Conservation (phyloP, 2,113 vertebrate genomes). For the Gymnarchus niloticus region DNA sequence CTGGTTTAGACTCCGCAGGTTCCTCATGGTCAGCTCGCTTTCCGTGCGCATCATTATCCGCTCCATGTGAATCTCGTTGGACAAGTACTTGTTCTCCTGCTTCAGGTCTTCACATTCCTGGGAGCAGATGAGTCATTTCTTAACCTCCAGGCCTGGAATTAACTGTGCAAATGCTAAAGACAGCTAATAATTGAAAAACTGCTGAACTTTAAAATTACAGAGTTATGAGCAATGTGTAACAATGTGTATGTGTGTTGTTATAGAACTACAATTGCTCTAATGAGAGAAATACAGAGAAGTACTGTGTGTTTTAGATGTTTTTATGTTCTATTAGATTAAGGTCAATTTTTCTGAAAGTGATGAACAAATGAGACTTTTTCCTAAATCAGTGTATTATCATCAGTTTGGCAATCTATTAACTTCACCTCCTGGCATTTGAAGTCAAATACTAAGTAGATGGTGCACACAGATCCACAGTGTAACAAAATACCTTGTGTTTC, state of each 20-base stretch:
- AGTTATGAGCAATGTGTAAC: background rate
- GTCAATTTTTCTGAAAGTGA: background rate
- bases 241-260: background rate
- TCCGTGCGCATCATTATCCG: constrained; percentile 66
- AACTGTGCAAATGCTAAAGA: background rate
- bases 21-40: constrained; percentile 69
- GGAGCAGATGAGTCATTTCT: background rate
- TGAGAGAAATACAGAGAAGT: background rate
- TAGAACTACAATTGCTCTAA: background rate
- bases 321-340: background rate
- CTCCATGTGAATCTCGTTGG: constrained; percentile 69
- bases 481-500: background rate
- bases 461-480: background rate
- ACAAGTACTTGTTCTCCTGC: constrained; percentile 66
- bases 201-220: background rate
- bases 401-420: background rate
- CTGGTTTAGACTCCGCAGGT: constrained; percentile 66
- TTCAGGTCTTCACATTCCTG: constrained; percentile 73
- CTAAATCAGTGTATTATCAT: background rate
- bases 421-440: background rate
- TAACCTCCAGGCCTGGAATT: background rate
- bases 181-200: background rate
- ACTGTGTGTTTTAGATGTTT: background rate
- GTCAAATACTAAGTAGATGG: background rate
- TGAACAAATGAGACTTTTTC: background rate